phyloP scores from a whole-genome alignment of 2,888 invertebrate species.

The Phyto melanocephala region DNA sequence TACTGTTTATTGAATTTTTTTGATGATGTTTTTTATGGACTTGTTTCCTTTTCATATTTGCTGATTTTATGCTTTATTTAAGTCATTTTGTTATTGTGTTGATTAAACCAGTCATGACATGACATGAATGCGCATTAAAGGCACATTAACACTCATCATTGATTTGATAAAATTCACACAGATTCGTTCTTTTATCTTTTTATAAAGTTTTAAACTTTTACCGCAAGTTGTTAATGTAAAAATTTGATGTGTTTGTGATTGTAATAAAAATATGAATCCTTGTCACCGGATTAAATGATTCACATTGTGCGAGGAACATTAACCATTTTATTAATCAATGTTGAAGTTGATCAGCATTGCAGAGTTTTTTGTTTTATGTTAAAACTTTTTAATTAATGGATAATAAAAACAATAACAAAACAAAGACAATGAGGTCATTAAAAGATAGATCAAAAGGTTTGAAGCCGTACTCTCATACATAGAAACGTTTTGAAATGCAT shows the following conservation, averaged over 20 bases:
- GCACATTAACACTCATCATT: not conserved
- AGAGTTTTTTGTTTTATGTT: too few species aligned
- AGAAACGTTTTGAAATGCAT: too few species aligned
- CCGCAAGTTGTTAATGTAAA: not conserved
- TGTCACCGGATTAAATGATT: not conserved
- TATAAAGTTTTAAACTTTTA: not conserved
- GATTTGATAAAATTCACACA: not conserved
- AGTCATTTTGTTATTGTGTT: conserved; percentile 2
- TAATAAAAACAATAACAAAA: too few species aligned
- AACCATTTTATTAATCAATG: too few species aligned
- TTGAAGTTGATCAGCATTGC: too few species aligned
- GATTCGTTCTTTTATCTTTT: not conserved
- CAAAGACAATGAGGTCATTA: too few species aligned
- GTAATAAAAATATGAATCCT: not conserved
- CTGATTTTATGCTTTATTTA: not conserved
- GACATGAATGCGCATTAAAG: conserved; percentile 13
- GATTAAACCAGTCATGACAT: conserved; percentile 1
- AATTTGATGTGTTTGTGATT: not conserved
- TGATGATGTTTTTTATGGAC: not conserved
- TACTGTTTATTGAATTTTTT: not conserved
- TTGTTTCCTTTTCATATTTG: not conserved
- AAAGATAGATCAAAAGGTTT: too few species aligned
- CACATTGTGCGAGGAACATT: not conserved
- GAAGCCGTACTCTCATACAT: too few species aligned
- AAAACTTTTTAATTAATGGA: too few species aligned